Conservation (phyloP, 23 tunicate genomes). For the Botrylloides violaceus region DNA sequence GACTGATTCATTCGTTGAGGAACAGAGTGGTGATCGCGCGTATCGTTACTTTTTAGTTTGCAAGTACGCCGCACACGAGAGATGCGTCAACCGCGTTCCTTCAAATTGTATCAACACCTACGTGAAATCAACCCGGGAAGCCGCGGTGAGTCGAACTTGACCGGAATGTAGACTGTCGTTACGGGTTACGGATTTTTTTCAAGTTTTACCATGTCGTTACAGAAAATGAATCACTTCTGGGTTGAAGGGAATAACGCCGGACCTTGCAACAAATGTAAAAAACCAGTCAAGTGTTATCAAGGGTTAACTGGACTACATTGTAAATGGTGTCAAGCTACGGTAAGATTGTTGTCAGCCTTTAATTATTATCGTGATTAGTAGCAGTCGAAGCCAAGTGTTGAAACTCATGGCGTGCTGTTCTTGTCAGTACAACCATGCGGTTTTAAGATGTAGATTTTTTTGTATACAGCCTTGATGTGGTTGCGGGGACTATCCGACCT, state of each 20-base stretch:
- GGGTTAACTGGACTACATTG: conserved; percentile 79
- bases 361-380: too few species aligned
- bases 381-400: too few species aligned
- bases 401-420: too few species aligned
- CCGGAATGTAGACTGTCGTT: not conserved
- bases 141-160: conserved; percentile 29
- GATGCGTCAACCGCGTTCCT: conserved; percentile 71
- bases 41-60: conserved; percentile 48
- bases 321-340: conserved; percentile 83
- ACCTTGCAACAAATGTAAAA: conserved; percentile 79
- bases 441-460: too few species aligned
- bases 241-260: conserved; percentile 82
- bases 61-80: conserved; percentile 80
- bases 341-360: conserved; percentile 11
- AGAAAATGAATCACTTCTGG: conserved; percentile 69
- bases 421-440: too few species aligned
- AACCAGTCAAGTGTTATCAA: conserved; percentile 69
- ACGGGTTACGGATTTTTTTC: not conserved
- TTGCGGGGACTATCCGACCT: too few species aligned
- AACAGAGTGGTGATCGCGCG: too few species aligned
- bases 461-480: too few species aligned
- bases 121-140: conserved; percentile 58
- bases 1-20: not conserved
- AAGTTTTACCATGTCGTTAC: not conserved
- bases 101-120: conserved; percentile 69